A percentile compares a stretch with the other conserved stretches of the same genome.
phyloP scores from a whole-genome alignment of 2,888 invertebrate genomes.

The Tachystola acroxantha region DNA sequence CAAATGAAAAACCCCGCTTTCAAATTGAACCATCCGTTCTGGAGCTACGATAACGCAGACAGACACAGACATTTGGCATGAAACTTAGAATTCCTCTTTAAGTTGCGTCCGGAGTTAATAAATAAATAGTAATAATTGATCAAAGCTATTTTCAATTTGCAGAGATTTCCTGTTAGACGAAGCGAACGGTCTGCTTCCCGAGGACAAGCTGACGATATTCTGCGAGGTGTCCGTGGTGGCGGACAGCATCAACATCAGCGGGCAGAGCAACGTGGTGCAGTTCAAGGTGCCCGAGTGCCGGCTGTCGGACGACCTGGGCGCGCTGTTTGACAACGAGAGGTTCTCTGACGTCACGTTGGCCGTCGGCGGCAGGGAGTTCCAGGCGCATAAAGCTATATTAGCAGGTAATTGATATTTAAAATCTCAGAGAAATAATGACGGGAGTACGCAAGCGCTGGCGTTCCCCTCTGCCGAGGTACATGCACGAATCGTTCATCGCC shows the following conservation, averaged over 20 bases:
- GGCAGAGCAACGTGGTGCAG: conserved; percentile 98
- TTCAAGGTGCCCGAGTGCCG: conserved; percentile 97
- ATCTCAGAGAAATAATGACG: no score
- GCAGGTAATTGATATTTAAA: conserved; percentile 89
- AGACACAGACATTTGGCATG: no score
- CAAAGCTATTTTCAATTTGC: conserved; percentile 31
- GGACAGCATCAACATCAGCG: conserved; percentile 99
- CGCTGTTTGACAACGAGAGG: conserved; percentile 97
- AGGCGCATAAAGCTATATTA: conserved; percentile 98
- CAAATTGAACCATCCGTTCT: no score
- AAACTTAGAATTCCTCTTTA: no score
- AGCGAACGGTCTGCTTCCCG: conserved; percentile 98
- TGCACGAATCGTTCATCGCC: no score
- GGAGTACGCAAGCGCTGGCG: no score
- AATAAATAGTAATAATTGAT: background rate
- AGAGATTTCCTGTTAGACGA: conserved; percentile 99
- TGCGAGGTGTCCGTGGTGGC: conserved; percentile 98
- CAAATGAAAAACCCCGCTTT: no score
- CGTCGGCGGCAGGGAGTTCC: conserved; percentile 92
- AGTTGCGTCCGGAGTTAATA: no score
- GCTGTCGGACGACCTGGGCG: conserved; percentile 95
- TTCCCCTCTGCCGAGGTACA: no score
- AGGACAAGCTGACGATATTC: conserved; percentile 99
- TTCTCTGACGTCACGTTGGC: conserved; percentile 98
- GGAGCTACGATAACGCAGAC: no score